These are phyloP conservation scores for Hemibagrus guttatus DNA, from an alignment of 2,797 vertebrate genomes.

Conservation along the genomic window DNA sequence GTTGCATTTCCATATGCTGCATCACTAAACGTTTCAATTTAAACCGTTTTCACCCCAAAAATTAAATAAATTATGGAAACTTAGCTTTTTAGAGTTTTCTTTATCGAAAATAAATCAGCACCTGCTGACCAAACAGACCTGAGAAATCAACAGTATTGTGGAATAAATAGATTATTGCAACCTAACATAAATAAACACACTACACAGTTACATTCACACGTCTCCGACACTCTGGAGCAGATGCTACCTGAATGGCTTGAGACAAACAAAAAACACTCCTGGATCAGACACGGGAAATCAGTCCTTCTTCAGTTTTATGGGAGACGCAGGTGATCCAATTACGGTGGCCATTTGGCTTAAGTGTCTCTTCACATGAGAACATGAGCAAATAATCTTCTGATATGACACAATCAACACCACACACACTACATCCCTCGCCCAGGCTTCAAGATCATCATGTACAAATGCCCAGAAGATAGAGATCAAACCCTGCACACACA, in stretches of 20 bases:
- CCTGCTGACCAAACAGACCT: neutral
- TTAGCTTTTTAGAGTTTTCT: too few relatives aligned
- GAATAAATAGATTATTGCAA: neutral
- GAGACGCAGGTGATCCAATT: slow-evolving; percentile 44
- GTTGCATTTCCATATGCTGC: too few relatives aligned
- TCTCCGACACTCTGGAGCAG: neutral
- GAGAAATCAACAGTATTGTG: neutral
- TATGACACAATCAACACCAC: slow-evolving; percentile 34
- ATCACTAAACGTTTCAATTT: too few relatives aligned
- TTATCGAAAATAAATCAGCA: neutral
- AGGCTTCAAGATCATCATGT: slow-evolving; percentile 46
- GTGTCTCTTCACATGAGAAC: slow-evolving; percentile 38
- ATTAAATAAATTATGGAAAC: too few relatives aligned
- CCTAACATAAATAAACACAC: neutral
- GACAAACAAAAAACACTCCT: neutral
- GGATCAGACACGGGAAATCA: slow-evolving; percentile 28
- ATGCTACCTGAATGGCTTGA: slow-evolving; percentile 23
- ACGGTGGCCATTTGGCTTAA: slow-evolving; percentile 32
- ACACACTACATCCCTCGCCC: neutral
- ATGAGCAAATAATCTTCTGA: slow-evolving; percentile 38
- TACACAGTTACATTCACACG: neutral
- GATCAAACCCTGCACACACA: slow-evolving; percentile 19
- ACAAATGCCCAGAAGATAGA: slow-evolving; percentile 41
- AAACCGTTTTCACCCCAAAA: too few relatives aligned
- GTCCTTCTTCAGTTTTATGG: slow-evolving; percentile 23